Evolutionary conservation across 2,888 invertebrate genomes (phyloP).

Genomic region (Diloba caeruleocephala): DNA sequence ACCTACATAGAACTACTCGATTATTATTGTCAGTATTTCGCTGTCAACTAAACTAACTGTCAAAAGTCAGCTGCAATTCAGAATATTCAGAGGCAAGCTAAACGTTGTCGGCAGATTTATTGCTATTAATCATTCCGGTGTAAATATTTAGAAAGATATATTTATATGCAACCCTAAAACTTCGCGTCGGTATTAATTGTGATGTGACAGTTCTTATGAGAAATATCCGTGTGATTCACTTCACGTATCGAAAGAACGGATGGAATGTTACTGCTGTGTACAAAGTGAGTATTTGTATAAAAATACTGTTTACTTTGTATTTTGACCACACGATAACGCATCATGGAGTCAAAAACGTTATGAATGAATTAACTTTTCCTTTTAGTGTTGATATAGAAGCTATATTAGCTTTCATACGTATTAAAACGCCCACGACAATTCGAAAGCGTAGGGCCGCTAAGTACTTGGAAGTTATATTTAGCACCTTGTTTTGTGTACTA

Average conservation of each 20-base stretch:
- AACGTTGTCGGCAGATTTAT: slow-evolving; percentile 23
- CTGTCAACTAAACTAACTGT: slow-evolving; percentile 38
- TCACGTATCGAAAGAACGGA: slow-evolving; percentile 66
- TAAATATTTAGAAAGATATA: slow-evolving; percentile 41
- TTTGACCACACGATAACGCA: slow-evolving; percentile 14
- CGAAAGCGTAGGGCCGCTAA: slow-evolving; percentile 29
- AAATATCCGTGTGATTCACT: slow-evolving; percentile 37
- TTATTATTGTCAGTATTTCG: slow-evolving; percentile 4
- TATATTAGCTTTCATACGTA: slow-evolving; percentile 11
- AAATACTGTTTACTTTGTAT: slow-evolving; percentile 40
- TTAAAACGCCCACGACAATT: slow-evolving; percentile 50
- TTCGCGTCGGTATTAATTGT: slow-evolving; percentile 17
- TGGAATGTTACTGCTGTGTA: slow-evolving; percentile 75
- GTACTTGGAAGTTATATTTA: slow-evolving; percentile 49
- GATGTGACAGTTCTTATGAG: slow-evolving; percentile 40
- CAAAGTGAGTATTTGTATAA: slow-evolving; percentile 67
- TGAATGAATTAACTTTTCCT: neutral
- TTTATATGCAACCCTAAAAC: slow-evolving; percentile 9
- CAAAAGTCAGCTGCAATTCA: slow-evolving; percentile 57
- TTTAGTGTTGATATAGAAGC: neutral
- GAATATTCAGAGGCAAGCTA: slow-evolving; percentile 19
- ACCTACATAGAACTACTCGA: no score
- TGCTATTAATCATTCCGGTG: slow-evolving; percentile 38
- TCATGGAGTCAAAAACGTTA: neutral
- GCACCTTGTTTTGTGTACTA: slow-evolving; percentile 21